A percentile compares a stretch with the other conserved stretches of the same genome.
Evolutionary conservation across 2,888 invertebrate genomes (phyloP).

Genomic region (Mycogona germanica): DNA sequence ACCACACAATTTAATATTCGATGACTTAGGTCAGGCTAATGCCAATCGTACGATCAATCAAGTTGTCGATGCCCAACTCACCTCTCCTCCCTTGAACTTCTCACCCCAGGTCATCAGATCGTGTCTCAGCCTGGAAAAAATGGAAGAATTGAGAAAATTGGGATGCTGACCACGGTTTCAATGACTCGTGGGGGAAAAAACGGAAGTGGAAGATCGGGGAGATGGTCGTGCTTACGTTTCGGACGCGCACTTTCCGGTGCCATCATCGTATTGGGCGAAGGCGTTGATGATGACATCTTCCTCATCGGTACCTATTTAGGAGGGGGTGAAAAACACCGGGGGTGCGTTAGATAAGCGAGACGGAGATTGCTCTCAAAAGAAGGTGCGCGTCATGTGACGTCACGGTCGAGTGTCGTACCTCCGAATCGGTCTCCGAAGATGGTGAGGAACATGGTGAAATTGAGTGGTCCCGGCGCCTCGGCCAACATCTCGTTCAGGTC

Average conservation of each 20-base stretch:
- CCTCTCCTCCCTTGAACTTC: constrained; percentile 76
- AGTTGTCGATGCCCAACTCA: constrained; percentile 32
- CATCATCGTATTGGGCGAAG: constrained; percentile 80
- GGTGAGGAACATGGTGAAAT: constrained; percentile 87
- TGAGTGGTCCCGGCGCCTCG: constrained; percentile 82
- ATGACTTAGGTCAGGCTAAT: neutral
- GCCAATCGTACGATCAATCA: no score
- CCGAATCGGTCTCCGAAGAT: constrained; percentile 88
- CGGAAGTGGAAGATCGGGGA: constrained; percentile 7
- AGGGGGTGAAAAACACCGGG: neutral
- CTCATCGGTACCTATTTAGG: constrained; percentile 55
- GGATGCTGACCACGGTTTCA: neutral
- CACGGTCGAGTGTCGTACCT: constrained; percentile 36
- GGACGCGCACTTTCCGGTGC: constrained; percentile 71
- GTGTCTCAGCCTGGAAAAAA: constrained; percentile 54
- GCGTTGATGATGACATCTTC: constrained; percentile 85
- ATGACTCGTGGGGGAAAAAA: constrained; percentile 4
- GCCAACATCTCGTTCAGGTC: constrained; percentile 80
- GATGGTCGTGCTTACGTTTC: constrained; percentile 51
- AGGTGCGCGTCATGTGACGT: constrained; percentile 2
- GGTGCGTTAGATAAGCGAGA: neutral
- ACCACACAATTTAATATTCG: neutral
- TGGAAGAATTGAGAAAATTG: constrained; percentile 2
- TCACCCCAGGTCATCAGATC: constrained; percentile 89
- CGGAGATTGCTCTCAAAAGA: no score